Percentiles rank a stretch among this genome's conserved stretches.
Evolutionary conservation across 1,140 invertebrate species (phyloP).

Genomic region (Phenacoccus solenopsis): DNA sequence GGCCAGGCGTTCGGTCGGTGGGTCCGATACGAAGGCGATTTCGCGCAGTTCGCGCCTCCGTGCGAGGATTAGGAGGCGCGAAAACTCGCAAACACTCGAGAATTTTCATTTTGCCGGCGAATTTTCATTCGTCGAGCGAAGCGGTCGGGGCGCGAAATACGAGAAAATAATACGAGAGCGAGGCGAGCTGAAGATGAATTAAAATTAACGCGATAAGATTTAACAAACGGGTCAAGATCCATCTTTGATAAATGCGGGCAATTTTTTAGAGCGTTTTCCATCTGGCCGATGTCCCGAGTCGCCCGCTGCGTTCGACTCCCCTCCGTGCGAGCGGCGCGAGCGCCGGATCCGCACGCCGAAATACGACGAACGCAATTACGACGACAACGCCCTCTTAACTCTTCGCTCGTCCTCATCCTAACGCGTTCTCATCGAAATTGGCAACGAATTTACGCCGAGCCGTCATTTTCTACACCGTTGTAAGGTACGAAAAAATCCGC

Average conservation of each 20-base stretch:
- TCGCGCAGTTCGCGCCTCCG: too few species aligned
- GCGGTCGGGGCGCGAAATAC: too few species aligned
- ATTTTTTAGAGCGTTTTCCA: neutral
- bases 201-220: neutral
- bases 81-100: too few species aligned
- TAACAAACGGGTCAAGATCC: neutral
- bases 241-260: constrained; percentile 1
- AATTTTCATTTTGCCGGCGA: too few species aligned
- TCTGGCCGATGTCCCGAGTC: neutral
- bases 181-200: neutral
- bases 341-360: neutral
- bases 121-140: too few species aligned
- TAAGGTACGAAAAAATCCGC: neutral
- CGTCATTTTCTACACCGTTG: constrained; percentile 1
- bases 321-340: neutral
- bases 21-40: too few species aligned
- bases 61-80: too few species aligned
- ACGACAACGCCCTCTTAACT: neutral
- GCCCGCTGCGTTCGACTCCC: neutral
- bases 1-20: too few species aligned
- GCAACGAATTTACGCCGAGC: neutral
- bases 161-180: too few species aligned
- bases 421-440: neutral
- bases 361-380: constrained; percentile 1
- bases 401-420: neutral